Evolutionary conservation across 2,113 vertebrate species (phyloP).

Genomic region (Herpailurus yagouaroundi): DNA sequence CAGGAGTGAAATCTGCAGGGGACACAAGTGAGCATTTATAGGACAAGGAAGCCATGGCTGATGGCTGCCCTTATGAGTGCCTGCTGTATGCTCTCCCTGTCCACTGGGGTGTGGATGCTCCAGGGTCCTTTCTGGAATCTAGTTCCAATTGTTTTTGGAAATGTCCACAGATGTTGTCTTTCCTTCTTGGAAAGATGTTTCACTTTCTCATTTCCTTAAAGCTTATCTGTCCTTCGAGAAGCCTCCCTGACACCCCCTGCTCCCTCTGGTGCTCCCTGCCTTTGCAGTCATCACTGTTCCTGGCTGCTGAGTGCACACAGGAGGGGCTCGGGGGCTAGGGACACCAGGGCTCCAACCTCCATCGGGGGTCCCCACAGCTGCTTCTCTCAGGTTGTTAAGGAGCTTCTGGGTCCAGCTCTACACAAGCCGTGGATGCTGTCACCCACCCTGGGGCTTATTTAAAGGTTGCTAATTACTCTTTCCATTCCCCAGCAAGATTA

Average conservation of each 20-base stretch:
- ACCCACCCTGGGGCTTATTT: not conserved
- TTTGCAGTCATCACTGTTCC: not conserved
- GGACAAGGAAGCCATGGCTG: not conserved
- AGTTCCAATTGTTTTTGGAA: not conserved
- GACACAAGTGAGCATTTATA: not conserved
- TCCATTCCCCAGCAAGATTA: not conserved
- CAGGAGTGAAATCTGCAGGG: not conserved
- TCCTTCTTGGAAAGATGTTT: not conserved
- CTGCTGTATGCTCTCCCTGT: not conserved
- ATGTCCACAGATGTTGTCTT: not conserved
- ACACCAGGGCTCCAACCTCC: not conserved
- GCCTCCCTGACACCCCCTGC: not conserved
- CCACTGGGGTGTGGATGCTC: not conserved
- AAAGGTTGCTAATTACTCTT: not conserved
- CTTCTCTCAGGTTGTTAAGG: not conserved
- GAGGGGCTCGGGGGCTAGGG: not conserved
- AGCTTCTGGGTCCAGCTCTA: not conserved
- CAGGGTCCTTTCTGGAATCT: not conserved
- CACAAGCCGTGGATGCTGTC: accelerated
- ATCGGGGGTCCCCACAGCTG: not conserved
- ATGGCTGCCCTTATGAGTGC: too few species aligned
- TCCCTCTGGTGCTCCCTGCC: not conserved
- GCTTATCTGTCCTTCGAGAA: not conserved
- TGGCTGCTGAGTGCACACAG: not conserved
- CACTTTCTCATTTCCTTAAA: not conserved